phyloP scores from a whole-genome alignment of 1,140 invertebrate species.

The Psix sp. region DNA sequence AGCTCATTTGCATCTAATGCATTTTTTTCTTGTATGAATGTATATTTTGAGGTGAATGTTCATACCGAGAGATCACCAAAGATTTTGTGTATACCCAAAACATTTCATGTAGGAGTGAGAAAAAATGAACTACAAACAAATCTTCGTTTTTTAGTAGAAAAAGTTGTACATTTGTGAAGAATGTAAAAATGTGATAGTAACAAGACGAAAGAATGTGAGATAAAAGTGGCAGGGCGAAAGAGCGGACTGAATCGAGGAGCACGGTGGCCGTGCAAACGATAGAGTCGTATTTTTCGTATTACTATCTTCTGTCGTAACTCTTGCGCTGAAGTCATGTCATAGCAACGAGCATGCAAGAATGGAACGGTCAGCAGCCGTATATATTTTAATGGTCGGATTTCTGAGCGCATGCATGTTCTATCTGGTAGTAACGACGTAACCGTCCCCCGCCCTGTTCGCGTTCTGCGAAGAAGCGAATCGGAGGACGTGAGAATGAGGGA shows the following conservation, averaged over 20 bases:
- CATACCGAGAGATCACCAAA: no score
- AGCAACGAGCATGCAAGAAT: conserved; percentile 67
- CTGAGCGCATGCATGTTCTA: conserved; percentile 65
- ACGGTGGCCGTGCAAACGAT: conserved; percentile 60
- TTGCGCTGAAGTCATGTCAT: conserved; percentile 67
- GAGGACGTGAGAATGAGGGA: conserved; percentile 43
- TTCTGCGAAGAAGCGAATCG: conserved; percentile 42
- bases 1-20: no score
- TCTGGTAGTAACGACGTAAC: conserved; percentile 65
- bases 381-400: conserved; percentile 72
- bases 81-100: no score
- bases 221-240: no score
- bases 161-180: no score
- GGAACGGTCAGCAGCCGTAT: conserved; percentile 66
- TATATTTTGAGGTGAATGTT: no score
- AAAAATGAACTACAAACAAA: no score
- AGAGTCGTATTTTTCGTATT: conserved; percentile 71
- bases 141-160: no score
- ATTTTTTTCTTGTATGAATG: no score
- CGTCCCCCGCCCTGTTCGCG: conserved; percentile 45
- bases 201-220: background rate
- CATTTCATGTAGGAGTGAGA: no score
- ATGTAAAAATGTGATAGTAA: conserved; percentile 7
- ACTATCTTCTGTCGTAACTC: conserved; percentile 71
- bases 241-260: conserved; percentile 27